Evolutionary conservation across 2,888 invertebrate species (phyloP).

Genomic region (Tineola bisselliella): DNA sequence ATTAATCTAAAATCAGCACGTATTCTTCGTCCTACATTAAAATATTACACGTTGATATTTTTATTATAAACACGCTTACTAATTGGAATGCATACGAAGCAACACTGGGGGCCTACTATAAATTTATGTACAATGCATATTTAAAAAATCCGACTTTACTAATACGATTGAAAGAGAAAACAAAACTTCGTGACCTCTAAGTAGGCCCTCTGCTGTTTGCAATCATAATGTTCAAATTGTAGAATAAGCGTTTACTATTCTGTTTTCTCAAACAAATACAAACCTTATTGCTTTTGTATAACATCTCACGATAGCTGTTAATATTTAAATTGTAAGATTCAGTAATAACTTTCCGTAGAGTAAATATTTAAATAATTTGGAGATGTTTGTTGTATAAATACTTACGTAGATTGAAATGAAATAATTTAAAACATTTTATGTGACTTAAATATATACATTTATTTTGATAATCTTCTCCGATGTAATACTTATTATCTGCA

Average conservation of each 20-base stretch:
- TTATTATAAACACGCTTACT: not conserved
- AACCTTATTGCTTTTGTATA: not conserved
- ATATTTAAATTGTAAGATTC: not conserved
- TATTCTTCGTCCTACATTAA: no score
- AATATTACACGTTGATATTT: no score
- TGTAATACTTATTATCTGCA: no score
- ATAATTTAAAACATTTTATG: no score
- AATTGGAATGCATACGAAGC: not conserved
- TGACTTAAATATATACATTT: no score
- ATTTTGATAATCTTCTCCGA: no score
- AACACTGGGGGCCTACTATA: not conserved
- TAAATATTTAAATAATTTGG: not conserved
- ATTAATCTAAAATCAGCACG: no score
- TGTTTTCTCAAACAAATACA: not conserved
- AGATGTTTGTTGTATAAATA: constrained; percentile 1
- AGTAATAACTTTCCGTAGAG: not conserved
- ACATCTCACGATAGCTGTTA: not conserved
- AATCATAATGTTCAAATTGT: not conserved
- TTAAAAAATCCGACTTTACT: no score
- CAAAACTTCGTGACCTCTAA: no score
- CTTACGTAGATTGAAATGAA: no score
- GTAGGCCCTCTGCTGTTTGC: not conserved
- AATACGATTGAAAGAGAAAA: no score
- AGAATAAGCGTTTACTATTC: not conserved
- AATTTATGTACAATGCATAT: no score